A percentile compares a stretch with the other conserved stretches of the same genome.
Conservation (phyloP, 2,113 vertebrate genomes). For the Chauna torquata region DNA sequence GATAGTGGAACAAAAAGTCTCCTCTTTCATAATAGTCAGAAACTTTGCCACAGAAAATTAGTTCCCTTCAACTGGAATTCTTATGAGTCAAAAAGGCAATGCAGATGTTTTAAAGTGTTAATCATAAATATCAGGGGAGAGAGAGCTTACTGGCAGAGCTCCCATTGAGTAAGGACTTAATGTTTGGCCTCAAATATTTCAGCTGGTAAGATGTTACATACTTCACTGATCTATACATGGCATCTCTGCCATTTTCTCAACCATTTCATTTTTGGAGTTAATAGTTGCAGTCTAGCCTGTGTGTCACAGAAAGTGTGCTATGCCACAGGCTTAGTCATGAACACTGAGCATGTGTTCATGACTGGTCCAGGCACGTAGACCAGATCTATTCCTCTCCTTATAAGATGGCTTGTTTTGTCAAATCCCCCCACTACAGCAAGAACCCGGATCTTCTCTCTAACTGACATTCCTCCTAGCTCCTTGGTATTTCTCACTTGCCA, state of each 20-base stretch:
- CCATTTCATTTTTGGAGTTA: neutral
- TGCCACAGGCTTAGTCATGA: neutral
- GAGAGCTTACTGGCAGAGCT: neutral
- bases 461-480: neutral
- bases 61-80: neutral
- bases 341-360: neutral
- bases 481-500: neutral
- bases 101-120: conserved; percentile 43
- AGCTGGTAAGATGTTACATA: neutral
- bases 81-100: conserved; percentile 37
- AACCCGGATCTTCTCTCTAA: neutral
- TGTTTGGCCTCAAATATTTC: conserved; percentile 33
- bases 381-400: neutral
- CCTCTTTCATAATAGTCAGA: neutral
- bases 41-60: neutral
- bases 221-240: neutral
- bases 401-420: neutral
- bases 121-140: conserved; percentile 46
- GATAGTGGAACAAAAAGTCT: neutral
- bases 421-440: neutral
- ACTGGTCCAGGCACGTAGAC: neutral
- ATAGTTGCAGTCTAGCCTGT: neutral
- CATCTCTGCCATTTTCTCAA: neutral
- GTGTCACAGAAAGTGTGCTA: neutral
- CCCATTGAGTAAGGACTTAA: conserved; percentile 15